Conservation (phyloP, 2,888 invertebrate species). For the Busseola fusca region DNA sequence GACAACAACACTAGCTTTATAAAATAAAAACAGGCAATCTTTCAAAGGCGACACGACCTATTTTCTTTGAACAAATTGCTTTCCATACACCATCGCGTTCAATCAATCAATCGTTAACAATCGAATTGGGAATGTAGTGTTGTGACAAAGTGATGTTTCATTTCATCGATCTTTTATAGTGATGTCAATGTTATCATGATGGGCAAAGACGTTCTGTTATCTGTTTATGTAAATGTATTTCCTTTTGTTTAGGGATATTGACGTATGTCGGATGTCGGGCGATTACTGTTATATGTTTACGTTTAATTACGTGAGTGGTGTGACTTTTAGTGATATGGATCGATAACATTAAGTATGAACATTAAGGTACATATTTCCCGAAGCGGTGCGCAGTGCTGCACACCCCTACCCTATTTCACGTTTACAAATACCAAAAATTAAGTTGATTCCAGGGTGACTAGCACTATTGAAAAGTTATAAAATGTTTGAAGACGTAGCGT, state of each 20-base stretch:
- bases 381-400: too few relatives aligned
- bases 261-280: constrained; percentile 18
- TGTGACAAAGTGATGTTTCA: constrained; percentile 28
- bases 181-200: constrained; percentile 45
- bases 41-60: constrained; percentile 7
- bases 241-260: constrained; percentile 39
- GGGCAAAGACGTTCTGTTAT: constrained; percentile 13
- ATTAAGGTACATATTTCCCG: not conserved
- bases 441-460: too few relatives aligned
- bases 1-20: not conserved
- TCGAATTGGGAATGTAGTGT: constrained; percentile 34
- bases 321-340: constrained; percentile 12
- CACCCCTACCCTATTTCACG: too few relatives aligned
- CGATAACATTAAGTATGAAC: not conserved
- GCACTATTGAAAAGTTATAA: too few relatives aligned
- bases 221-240: constrained; percentile 26
- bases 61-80: constrained; percentile 41
- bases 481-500: too few relatives aligned
- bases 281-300: constrained; percentile 34
- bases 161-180: constrained; percentile 28
- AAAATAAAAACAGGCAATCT: constrained; percentile 12
- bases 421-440: too few relatives aligned
- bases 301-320: constrained; percentile 35
- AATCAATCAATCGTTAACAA: constrained; percentile 49
- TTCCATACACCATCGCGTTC: constrained; percentile 24